phyloP scores from a whole-genome alignment of 2,888 invertebrate genomes.

The Drosophila algonquin region DNA sequence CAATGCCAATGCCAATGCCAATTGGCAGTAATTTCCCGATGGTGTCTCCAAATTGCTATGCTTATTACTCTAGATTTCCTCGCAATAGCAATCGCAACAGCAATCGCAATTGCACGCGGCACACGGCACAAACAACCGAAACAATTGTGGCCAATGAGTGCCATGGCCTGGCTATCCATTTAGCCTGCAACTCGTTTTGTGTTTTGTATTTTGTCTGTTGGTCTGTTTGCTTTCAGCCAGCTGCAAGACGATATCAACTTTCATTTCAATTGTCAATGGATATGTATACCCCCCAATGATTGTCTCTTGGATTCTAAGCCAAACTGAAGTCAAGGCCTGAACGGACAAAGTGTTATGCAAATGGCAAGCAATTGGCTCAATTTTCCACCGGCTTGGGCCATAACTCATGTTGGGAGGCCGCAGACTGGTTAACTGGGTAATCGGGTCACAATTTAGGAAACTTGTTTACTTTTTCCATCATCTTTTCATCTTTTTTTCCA shows the following conservation, averaged over 20 bases:
- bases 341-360: constrained; percentile 39
- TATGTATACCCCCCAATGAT: constrained; percentile 35
- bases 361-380: constrained; percentile 19
- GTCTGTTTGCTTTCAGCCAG: background rate
- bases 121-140: constrained; percentile 25
- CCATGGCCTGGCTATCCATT: constrained; percentile 51
- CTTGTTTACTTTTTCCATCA: constrained; percentile 72
- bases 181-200: constrained; percentile 46
- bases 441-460: constrained; percentile 83
- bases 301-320: constrained; percentile 28
- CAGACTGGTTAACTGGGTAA: constrained; percentile 77
- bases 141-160: constrained; percentile 51
- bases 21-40: constrained; percentile 7
- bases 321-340: background rate
- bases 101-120: constrained; percentile 32
- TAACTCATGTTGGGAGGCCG: constrained; percentile 18
- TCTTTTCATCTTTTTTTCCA: background rate
- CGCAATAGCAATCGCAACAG: constrained; percentile 35
- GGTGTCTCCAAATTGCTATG: constrained; percentile 35
- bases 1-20: constrained; percentile 38
- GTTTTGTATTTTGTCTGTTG: constrained; percentile 31
- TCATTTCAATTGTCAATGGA: constrained; percentile 80
- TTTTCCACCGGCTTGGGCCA: constrained; percentile 20
- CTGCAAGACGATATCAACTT: constrained; percentile 68
- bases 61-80: constrained; percentile 55